Evolutionary conservation across 2,888 invertebrate species (phyloP).

Genomic region (Oscheius sp.): DNA sequence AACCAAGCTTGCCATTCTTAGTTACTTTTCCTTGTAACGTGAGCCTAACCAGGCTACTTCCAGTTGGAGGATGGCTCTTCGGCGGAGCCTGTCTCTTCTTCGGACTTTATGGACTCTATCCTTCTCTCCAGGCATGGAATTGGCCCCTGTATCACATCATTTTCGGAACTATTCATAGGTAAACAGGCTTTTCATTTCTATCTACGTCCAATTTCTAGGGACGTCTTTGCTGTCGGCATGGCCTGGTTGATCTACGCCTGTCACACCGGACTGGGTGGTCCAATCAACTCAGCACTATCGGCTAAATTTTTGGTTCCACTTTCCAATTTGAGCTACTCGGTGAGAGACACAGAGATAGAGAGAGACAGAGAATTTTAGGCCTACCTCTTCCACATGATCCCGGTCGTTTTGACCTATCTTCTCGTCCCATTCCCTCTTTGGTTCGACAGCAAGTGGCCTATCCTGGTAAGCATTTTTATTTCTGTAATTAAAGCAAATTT

Average conservation of each 20-base stretch:
- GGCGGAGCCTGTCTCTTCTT: slow-evolving; percentile 59
- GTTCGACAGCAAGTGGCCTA: slow-evolving; percentile 60
- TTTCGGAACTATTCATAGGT: slow-evolving; percentile 69
- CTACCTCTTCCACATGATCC: slow-evolving; percentile 73
- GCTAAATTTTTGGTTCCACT: slow-evolving; percentile 69
- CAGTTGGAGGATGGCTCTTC: slow-evolving; percentile 59
- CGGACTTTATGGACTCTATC: slow-evolving; percentile 71
- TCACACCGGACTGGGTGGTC: slow-evolving; percentile 72
- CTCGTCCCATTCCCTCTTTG: slow-evolving; percentile 70
- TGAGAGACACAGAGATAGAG: slow-evolving; percentile 37
- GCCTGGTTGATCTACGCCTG: slow-evolving; percentile 74
- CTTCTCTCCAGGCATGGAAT: slow-evolving; percentile 71
- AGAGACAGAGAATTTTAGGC: slow-evolving; percentile 42
- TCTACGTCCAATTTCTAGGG: slow-evolving; percentile 47
- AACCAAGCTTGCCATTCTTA: neutral
- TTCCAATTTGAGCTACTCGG: slow-evolving; percentile 71
- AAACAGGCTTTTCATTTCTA: neutral
- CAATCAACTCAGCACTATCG: slow-evolving; percentile 68
- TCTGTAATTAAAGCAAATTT: neutral
- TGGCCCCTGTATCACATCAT: slow-evolving; percentile 71
- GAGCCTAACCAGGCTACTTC: slow-evolving; percentile 5
- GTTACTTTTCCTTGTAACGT: neutral
- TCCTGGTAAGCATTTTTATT: slow-evolving; percentile 47
- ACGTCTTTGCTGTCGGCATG: slow-evolving; percentile 72
- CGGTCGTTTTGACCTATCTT: slow-evolving; percentile 73